Evolutionary conservation across 2,888 invertebrate genomes (phyloP).

Genomic region (Agriotes lineatus): DNA sequence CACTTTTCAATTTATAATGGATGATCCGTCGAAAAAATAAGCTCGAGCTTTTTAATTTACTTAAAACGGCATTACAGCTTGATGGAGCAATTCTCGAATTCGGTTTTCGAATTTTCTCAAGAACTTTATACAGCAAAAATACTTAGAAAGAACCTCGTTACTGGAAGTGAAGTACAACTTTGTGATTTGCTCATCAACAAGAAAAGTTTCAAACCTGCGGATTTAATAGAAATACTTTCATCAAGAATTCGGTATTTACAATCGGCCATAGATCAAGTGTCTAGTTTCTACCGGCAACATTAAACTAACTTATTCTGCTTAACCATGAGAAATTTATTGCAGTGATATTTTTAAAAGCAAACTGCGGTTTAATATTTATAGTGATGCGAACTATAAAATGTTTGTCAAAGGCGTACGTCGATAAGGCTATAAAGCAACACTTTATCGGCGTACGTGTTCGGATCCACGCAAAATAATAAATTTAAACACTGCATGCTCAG

Average conservation of each 20-base stretch:
- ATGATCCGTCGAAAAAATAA: constrained; percentile 49
- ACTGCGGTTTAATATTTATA: constrained; percentile 19
- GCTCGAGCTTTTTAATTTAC: constrained; percentile 41
- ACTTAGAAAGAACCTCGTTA: constrained; percentile 52
- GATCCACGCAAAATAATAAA: too few species aligned
- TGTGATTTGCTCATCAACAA: too few species aligned
- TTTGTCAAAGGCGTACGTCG: neutral
- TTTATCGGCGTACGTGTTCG: too few species aligned
- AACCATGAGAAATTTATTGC: constrained; percentile 16
- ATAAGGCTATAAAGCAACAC: neutral
- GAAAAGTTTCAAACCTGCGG: constrained; percentile 44
- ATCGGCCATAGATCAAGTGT: too few species aligned
- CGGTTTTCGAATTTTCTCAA: neutral
- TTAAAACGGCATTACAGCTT: constrained; percentile 40
- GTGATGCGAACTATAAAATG: neutral
- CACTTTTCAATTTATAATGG: constrained; percentile 51
- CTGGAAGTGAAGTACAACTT: constrained; percentile 58
- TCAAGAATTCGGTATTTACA: too few species aligned
- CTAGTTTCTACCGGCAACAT: constrained; percentile 22
- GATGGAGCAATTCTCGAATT: constrained; percentile 27
- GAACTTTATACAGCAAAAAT: neutral
- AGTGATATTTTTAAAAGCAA: constrained; percentile 19
- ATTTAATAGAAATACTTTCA: constrained; percentile 55
- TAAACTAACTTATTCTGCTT: neutral
- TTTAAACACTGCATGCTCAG: neutral